Evolutionary conservation across 2,113 vertebrate genomes (phyloP), one percentile per base, ranked within the genome.

Genomic region (Clupea harengus): DNA sequence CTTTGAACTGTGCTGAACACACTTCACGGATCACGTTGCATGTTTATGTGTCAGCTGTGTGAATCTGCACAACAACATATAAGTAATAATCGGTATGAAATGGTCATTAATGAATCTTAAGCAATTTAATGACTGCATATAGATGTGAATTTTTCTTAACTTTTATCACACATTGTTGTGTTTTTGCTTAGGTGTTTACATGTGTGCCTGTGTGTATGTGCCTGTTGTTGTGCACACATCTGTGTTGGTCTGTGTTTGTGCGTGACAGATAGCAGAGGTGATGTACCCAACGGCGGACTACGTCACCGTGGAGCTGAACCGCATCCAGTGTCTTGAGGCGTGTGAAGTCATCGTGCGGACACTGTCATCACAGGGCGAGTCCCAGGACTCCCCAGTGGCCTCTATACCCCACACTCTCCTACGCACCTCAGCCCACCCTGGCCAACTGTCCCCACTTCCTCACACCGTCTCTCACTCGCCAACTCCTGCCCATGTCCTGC

Each of bases 361-460:
- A 0, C 94, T 99, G 83, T 99, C 97, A 0, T 95, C 93, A 0
- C 97, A 99, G 91, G 98, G 98, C 81, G 98, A 99, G 90, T 99
- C 98, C 0, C 90, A 95, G 92, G 98, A 99, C 93, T 99, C 98
- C 0, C 82, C 91, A 9, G 88, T 88, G 18, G 96, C 96, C 88
- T 39, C 94, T 88, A 95, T 99, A 81, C 97, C 98, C 22, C 88
- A 95, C 4, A 96, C 95, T 89, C 95, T 99, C 89, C 94, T 99
- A 96, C 96, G 95, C 93, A 95, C 96, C 91, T 96, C 97, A 8
- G 91, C 91, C 22, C 93, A 96, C 20, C 94, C 95, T 83, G 95
- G 92, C 75, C 93, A 32, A 25, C 10, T 94, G 90, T 93, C 95
- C 83, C 45, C 87, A 88, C 82, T 91, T 92, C 89, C 91, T 92